A percentile compares a stretch with the other conserved stretches of the same genome.
Conservation (phyloP, 2,888 invertebrate genomes). For the Melinaea menophilus region DNA sequence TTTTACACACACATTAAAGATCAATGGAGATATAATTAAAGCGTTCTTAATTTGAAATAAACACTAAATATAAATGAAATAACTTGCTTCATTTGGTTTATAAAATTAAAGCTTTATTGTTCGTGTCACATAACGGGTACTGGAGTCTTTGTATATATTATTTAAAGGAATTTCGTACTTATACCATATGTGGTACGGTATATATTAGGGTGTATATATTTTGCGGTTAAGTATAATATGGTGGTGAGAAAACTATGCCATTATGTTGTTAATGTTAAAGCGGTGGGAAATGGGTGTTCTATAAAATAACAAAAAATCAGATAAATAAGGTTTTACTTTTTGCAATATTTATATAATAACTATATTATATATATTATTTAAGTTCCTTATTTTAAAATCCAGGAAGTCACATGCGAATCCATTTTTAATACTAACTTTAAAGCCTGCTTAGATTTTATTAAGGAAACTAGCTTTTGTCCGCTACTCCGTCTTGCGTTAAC, state of each 20-base stretch:
- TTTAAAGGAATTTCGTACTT: constrained; percentile 13
- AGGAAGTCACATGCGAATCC: no score
- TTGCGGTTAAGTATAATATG: constrained; percentile 3
- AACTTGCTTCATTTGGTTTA: constrained; percentile 10
- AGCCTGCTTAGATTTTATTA: no score
- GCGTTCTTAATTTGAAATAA: neutral
- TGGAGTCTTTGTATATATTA: neutral
- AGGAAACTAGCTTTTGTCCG: no score
- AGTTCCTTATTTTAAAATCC: no score
- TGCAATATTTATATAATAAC: no score
- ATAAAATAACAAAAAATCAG: neutral
- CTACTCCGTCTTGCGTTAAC: no score
- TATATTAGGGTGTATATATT: neutral
- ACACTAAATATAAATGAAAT: constrained; percentile 4
- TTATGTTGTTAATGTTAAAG: neutral
- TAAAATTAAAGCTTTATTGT: constrained; percentile 14
- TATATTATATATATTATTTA: no score
- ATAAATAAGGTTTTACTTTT: neutral
- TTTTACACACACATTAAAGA: neutral
- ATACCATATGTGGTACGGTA: neutral
- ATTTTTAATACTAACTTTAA: no score
- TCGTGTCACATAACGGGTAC: constrained; percentile 18
- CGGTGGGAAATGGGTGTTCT: constrained; percentile 6
- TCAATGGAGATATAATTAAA: neutral
- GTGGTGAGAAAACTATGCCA: constrained; percentile 6